Percentiles rank a stretch among this genome's conserved stretches.
phyloP scores from a whole-genome alignment of 2,113 vertebrate species.

The Sinosuthora webbiana region DNA sequence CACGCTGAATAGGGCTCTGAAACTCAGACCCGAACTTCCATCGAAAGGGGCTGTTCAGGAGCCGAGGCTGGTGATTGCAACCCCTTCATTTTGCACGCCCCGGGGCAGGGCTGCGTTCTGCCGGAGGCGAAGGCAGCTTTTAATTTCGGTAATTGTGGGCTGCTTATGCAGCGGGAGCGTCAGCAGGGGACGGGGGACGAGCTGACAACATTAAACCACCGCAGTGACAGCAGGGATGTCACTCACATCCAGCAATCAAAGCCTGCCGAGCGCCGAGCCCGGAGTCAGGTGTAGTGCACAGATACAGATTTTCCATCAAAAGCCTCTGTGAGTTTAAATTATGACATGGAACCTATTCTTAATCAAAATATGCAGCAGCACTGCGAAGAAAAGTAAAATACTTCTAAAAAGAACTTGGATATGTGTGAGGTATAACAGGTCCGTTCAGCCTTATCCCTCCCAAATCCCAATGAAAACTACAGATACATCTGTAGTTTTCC shows the following conservation, averaged over 20 bases:
- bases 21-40: not conserved
- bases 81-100: not conserved
- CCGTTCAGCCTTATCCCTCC: rapidly evolving
- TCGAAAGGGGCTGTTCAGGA: not conserved
- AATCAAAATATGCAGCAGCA: not conserved
- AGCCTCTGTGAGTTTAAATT: not conserved
- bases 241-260: not conserved
- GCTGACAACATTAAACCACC: not conserved
- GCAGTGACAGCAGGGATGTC: not conserved
- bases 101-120: not conserved
- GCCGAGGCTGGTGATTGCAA: not conserved
- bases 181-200: not conserved
- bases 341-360: not conserved
- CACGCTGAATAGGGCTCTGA: conserved; percentile 5
- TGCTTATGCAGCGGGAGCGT: not conserved
- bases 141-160: not conserved
- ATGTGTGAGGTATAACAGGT: rapidly evolving
- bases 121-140: not conserved
- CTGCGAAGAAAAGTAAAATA: not conserved
- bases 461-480: not conserved
- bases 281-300: not conserved
- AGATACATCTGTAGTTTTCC: not conserved
- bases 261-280: not conserved
- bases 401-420: not conserved
- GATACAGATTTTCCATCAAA: not conserved